These are phyloP conservation scores for Hesperophylax magnus DNA, from an alignment of 1,140 invertebrate species.

Conservation along the genomic window DNA sequence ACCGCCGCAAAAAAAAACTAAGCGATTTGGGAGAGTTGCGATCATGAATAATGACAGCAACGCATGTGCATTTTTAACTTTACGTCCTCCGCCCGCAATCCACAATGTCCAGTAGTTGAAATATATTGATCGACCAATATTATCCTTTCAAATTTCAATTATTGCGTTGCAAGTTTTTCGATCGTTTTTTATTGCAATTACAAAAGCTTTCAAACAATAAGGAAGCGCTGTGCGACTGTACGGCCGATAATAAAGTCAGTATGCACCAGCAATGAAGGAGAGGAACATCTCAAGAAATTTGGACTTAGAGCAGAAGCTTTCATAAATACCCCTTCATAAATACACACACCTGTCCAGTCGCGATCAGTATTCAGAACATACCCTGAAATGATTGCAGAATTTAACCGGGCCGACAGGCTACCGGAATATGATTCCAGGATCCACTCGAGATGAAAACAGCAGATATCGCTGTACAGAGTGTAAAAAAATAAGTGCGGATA, in stretches of 20 bases:
- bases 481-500: not conserved
- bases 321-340: not conserved
- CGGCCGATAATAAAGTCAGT: not conserved
- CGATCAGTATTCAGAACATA: constrained; percentile 2
- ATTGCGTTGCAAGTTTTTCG: not conserved
- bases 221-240: not conserved
- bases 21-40: constrained; percentile 17
- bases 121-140: constrained; percentile 11
- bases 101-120: not conserved
- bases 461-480: not conserved
- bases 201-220: not conserved
- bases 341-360: not conserved
- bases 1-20: not conserved
- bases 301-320: too few relatives aligned
- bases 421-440: constrained; percentile 12
- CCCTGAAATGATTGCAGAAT: constrained; percentile 2
- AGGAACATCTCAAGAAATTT: not conserved
- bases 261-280: not conserved
- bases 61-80: constrained; percentile 4
- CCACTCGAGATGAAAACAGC: not conserved
- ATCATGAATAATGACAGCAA: constrained; percentile 15
- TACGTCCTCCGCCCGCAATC: not conserved
- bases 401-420: not conserved
- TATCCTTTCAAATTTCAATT: not conserved
- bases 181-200: constrained; percentile 16